A percentile compares a stretch with the other conserved stretches of the same genome.
Conservation (phyloP, 2,113 vertebrate species). For the Mesocricetus auratus region DNA sequence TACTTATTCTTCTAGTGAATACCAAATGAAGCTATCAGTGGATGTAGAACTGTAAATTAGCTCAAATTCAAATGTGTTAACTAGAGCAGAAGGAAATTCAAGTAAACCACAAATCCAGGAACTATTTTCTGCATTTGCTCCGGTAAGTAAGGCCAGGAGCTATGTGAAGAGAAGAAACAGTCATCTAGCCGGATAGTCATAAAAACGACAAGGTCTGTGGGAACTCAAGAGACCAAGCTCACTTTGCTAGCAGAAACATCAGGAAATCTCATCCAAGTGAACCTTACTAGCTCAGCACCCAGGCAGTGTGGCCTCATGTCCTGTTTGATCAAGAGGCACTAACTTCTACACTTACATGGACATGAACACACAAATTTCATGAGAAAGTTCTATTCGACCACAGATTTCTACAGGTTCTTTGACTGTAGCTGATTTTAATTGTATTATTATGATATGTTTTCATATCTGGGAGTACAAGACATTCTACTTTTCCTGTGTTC, state of each 20-base stretch:
- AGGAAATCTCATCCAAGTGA: background rate
- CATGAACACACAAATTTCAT: background rate
- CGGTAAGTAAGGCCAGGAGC: background rate
- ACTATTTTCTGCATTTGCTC: slow-evolving; percentile 9
- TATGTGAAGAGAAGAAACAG: background rate
- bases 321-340: background rate
- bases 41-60: background rate
- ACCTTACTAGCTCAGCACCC: background rate
- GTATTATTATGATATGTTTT: slow-evolving; percentile 20
- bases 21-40: slow-evolving; percentile 43
- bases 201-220: background rate
- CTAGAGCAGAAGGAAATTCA: slow-evolving; percentile 63
- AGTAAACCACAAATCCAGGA: slow-evolving; percentile 54
- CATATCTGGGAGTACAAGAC: background rate
- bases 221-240: background rate
- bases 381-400: background rate
- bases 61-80: slow-evolving; percentile 50
- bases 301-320: background rate
- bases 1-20: slow-evolving; percentile 45
- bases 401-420: background rate
- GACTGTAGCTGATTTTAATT: background rate
- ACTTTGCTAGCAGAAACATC: background rate
- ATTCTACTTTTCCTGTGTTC: background rate
- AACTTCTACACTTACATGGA: background rate
- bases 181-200: background rate